These are phyloP conservation scores for Meloidogyne floridensis DNA, from an alignment of 1,140 invertebrate genomes.

Conservation along the genomic window DNA sequence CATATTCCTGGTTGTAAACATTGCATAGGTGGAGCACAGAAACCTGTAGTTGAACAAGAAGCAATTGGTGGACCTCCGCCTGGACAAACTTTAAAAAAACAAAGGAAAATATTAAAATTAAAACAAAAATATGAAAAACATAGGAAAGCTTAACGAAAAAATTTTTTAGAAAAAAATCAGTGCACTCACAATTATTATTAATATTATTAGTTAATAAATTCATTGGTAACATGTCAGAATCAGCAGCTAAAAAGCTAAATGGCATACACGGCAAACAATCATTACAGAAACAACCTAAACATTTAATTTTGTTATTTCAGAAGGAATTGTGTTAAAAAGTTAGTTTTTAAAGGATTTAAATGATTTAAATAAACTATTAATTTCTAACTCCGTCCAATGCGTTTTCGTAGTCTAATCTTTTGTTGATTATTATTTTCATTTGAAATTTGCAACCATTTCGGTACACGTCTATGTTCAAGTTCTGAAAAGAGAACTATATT, in stretches of 20 bases:
- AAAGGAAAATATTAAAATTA: no score
- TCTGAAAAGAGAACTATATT: background rate
- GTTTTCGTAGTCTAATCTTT: background rate
- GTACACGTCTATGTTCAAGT: background rate
- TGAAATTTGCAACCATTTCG: background rate
- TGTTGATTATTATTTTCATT: background rate
- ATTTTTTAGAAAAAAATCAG: no score
- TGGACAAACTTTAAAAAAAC: background rate
- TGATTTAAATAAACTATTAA: background rate
- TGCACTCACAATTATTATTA: background rate
- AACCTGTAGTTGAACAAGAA: background rate
- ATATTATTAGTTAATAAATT: background rate
- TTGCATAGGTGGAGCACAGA: background rate
- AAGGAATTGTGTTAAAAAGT: no score
- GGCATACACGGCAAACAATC: slow-evolving; percentile 27
- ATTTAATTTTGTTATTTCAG: background rate
- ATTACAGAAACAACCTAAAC: background rate
- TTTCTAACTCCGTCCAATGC: background rate
- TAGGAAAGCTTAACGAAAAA: no score
- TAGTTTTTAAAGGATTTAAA: no score
- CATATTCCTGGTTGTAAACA: background rate
- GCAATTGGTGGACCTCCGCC: background rate
- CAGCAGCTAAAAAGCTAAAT: background rate
- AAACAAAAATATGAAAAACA: no score
- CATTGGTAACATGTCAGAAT: slow-evolving; percentile 1